Percentiles rank a stretch among this genome's conserved stretches.
Conservation (phyloP, 2,888 invertebrate genomes). For the Cerceris ruficornis region DNA sequence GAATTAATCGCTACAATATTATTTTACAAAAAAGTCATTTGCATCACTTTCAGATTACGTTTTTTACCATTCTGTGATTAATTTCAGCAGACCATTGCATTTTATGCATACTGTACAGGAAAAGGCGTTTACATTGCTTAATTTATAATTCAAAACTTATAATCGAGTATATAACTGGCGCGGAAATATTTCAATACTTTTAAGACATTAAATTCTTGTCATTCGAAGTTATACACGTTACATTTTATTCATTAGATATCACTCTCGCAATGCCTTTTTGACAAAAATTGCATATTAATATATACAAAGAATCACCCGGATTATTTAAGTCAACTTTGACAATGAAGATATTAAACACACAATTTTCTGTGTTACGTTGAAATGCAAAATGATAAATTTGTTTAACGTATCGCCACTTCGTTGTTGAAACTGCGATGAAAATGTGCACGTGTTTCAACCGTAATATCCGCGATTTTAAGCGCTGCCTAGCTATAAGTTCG, state of each 20-base stretch:
- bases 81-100: too few species aligned
- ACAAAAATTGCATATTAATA: background rate
- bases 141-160: background rate
- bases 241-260: too few species aligned
- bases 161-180: background rate
- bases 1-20: background rate
- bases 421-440: background rate
- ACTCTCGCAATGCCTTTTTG: too few species aligned
- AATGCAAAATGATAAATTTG: too few species aligned
- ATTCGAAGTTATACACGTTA: too few species aligned
- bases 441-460: background rate
- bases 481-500: constrained; percentile 1
- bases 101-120: too few species aligned
- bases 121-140: too few species aligned
- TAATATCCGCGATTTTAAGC: constrained; percentile 17
- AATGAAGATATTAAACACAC: background rate
- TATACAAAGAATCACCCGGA: background rate
- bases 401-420: too few species aligned
- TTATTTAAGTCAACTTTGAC: background rate
- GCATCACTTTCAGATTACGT: background rate
- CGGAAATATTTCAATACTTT: background rate
- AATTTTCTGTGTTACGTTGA: background rate
- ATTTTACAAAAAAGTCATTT: background rate
- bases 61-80: too few species aligned
- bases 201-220: background rate